phyloP scores from a whole-genome alignment of 2,113 vertebrate genomes.

The Pavo muticus region DNA sequence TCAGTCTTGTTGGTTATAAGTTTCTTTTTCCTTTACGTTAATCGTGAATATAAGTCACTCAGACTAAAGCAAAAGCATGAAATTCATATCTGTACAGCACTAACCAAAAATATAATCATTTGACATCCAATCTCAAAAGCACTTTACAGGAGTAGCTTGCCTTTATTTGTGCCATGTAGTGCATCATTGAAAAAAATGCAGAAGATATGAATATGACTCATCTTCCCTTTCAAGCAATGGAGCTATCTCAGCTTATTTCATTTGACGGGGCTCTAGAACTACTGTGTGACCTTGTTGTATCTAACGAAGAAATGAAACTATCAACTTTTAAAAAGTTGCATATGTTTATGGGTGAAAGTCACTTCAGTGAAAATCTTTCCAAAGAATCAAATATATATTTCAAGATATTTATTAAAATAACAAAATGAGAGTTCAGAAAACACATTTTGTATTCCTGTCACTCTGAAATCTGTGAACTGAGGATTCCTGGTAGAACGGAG shows the following conservation, averaged over 20 bases:
- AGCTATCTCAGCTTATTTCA: neutral
- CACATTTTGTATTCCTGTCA: neutral
- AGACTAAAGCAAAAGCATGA: neutral
- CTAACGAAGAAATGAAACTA: neutral
- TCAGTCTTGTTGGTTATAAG: neutral
- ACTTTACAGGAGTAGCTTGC: neutral
- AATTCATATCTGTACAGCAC: neutral
- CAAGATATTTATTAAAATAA: slow-evolving; percentile 25
- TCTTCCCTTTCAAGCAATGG: neutral
- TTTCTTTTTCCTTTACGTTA: neutral
- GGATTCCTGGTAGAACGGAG: neutral
- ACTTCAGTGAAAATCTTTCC: neutral
- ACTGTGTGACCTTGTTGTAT: neutral
- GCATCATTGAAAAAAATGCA: rapidly evolving
- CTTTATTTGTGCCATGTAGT: neutral
- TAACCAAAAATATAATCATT: neutral
- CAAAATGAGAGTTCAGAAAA: slow-evolving; percentile 5
- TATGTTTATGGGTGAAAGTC: neutral
- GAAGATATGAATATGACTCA: neutral
- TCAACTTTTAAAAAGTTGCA: neutral
- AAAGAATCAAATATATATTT: neutral
- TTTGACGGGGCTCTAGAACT: neutral
- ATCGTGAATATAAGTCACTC: neutral
- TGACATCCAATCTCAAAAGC: neutral
- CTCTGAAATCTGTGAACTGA: neutral